Evolutionary conservation across 2,113 vertebrate genomes (phyloP), one percentile per base, ranked within the genome.

Genomic region (Phrynosoma platyrhinos): DNA sequence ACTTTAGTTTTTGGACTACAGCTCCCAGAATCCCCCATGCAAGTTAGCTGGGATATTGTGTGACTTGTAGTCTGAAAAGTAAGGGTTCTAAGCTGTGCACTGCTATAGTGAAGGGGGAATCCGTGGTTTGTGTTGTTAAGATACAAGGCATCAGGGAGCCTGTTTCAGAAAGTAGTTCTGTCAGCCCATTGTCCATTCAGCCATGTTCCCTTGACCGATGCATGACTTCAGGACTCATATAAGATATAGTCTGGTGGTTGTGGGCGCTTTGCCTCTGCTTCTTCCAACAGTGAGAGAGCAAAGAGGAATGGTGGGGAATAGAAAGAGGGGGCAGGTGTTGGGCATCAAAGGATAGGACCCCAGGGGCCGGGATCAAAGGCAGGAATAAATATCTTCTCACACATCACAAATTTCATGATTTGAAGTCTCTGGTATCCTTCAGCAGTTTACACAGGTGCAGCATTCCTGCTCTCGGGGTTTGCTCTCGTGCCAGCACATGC

Each of bases 391-490:
- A 83, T 77, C 72, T 55, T 83, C 81, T 83, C 74, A n/a, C 62
- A 83, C 87, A 69, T 78, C 36, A 68, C 87, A 78, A 83, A 83
- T 83, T 78, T 68, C 74, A 47, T 88, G 83, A 88, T 88, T 78
- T 78, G 80, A 76, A 83, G 80, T 53, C 79, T 83, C 62, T 78
- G 62, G 42, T 88, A 78, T 83, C 87, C 72, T 83, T 77, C 72
- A 69, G 9, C 42, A 83, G 87, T 88, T 88, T 83, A 88, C 81
- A 88, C 74, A 88, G 87, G 81, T 88, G 87, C 87, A 58, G 42
- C 72, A 40, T 83, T 88, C 81, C 58, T 53, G 81, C 81, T 83
- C 81, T 36, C 32, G 14, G 62, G n/a, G 36, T 40, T 83, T 83
- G 87, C 75, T 83, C 47, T 77, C 47, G 4, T 83, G 87, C 87